These are phyloP conservation scores for Andrena dorsata DNA, from an alignment of 2,888 invertebrate species.

Conservation along the genomic window DNA sequence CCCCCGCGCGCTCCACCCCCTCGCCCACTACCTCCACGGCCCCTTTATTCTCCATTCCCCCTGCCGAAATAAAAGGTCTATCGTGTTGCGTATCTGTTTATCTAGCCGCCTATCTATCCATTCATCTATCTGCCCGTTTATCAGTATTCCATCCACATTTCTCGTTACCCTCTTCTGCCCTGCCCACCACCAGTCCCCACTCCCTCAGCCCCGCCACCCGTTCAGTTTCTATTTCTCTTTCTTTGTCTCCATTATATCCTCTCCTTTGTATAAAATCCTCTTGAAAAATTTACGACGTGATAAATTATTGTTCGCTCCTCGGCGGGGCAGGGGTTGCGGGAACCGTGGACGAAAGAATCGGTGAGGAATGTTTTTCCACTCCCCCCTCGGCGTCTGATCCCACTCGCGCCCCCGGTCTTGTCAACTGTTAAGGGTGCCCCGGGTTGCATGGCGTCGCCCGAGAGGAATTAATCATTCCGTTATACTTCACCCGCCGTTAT, in stretches of 20 bases:
- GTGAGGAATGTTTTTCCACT: constrained; percentile 44
- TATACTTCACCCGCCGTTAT: constrained; percentile 30
- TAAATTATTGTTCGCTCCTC: constrained; percentile 66
- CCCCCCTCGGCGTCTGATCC: constrained; percentile 1
- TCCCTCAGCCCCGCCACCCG: neutral
- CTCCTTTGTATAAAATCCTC: constrained; percentile 53
- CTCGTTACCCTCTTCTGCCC: constrained; percentile 19
- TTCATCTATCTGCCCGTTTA: constrained; percentile 35
- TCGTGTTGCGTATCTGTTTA: constrained; percentile 42
- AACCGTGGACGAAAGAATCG: constrained; percentile 53
- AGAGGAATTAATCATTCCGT: constrained; percentile 53
- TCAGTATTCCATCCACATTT: constrained; percentile 39
- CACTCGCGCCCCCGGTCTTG: neutral
- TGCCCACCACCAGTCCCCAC: neutral
- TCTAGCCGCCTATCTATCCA: constrained; percentile 25
- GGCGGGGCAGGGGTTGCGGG: neutral
- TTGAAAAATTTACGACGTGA: constrained; percentile 68
- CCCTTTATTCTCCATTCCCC: neutral
- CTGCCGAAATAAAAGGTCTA: constrained; percentile 39
- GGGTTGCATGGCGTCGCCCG: constrained; percentile 32
- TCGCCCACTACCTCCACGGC: neutral
- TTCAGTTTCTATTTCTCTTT: constrained; percentile 50
- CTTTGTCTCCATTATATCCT: constrained; percentile 24
- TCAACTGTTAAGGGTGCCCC: constrained; percentile 13
- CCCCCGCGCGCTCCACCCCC: neutral